Percentiles rank a stretch among this genome's conserved stretches.
Conservation (phyloP, 2,888 invertebrate species). For the Papilio elwesi region DNA sequence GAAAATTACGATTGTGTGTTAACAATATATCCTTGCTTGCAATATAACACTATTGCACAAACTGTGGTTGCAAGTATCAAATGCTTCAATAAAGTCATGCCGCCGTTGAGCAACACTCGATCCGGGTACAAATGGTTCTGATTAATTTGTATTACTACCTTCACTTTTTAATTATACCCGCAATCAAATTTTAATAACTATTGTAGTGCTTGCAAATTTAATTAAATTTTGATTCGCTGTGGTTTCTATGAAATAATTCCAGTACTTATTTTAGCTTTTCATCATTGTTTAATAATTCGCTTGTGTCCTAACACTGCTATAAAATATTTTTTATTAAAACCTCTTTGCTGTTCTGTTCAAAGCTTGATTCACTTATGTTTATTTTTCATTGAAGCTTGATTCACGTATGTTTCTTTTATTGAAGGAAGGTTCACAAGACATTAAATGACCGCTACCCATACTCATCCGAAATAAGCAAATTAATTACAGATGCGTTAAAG, state of each 20-base stretch:
- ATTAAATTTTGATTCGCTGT: neutral
- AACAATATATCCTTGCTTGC: constrained; percentile 20
- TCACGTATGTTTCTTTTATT: no score
- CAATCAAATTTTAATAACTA: constrained; percentile 20
- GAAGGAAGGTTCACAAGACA: no score
- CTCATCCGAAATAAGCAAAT: no score
- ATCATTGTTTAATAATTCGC: no score
- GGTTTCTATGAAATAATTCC: neutral
- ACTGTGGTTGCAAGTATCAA: constrained; percentile 34
- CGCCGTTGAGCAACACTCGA: constrained; percentile 20
- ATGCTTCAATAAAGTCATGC: constrained; percentile 35
- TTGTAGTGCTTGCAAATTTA: constrained; percentile 3
- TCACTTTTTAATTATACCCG: constrained; percentile 33
- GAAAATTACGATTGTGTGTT: constrained; percentile 1
- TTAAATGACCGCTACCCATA: no score
- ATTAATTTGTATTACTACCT: constrained; percentile 23
- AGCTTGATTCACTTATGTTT: no score
- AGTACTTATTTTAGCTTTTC: neutral
- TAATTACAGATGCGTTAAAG: no score
- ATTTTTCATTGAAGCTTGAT: no score
- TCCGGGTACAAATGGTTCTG: constrained; percentile 18
- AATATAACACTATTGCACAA: constrained; percentile 33
- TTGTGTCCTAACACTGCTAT: no score
- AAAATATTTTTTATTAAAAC: no score
- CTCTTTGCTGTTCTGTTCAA: no score